A percentile compares a stretch with the other conserved stretches of the same genome.
Evolutionary conservation across 2,888 invertebrate species (phyloP).

Genomic region (Tiphia femorata): DNA sequence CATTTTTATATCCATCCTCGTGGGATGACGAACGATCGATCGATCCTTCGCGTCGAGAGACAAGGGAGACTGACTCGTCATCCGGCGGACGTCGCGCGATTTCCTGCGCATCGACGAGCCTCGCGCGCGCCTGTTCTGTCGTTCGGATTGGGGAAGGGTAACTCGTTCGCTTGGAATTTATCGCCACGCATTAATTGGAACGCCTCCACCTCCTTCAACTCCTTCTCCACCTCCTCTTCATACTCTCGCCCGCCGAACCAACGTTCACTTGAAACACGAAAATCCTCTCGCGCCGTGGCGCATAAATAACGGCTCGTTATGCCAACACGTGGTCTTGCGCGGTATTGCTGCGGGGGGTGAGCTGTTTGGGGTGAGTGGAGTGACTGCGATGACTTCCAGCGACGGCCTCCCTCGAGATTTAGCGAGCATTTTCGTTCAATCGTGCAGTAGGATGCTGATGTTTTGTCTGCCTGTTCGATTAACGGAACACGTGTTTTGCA

Average conservation of each 20-base stretch:
- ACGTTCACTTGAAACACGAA: conserved; percentile 34
- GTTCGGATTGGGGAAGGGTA: too few species aligned
- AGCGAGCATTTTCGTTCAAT: too few species aligned
- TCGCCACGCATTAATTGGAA: conserved; percentile 38
- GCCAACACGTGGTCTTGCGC: conserved; percentile 1
- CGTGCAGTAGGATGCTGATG: too few species aligned
- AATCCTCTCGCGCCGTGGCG: conserved; percentile 37
- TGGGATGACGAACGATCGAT: conserved; percentile 8
- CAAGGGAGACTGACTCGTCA: not conserved
- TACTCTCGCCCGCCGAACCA: conserved; percentile 23
- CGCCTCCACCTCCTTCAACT: too few species aligned
- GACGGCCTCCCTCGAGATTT: too few species aligned
- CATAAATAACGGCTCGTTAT: conserved; percentile 23
- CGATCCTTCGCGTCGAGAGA: conserved; percentile 9
- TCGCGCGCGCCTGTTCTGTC: conserved; percentile 9
- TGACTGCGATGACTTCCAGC: too few species aligned
- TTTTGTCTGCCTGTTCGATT: too few species aligned
- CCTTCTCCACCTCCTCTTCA: too few species aligned
- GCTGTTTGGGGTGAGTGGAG: too few species aligned
- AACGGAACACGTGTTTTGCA: too few species aligned
- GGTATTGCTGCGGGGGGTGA: too few species aligned
- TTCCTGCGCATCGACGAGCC: conserved; percentile 18
- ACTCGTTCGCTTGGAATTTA: conserved; percentile 26
- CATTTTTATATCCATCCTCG: too few species aligned
- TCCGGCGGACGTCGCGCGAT: conserved; percentile 6